Evolutionary conservation across 1,140 invertebrate genomes (phyloP).

Genomic region (Oryctes rhinoceros): DNA sequence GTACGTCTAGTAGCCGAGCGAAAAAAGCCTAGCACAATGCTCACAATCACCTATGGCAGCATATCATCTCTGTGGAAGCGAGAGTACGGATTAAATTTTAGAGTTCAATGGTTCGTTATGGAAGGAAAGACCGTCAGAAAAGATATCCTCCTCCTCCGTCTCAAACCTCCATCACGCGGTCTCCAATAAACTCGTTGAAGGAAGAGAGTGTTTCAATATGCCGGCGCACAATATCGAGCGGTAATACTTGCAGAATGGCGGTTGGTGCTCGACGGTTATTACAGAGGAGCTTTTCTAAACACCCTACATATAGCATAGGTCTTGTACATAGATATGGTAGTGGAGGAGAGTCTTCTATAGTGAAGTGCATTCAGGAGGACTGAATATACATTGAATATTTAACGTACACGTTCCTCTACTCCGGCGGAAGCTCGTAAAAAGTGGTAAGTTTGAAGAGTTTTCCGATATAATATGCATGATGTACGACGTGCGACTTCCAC

Average conservation of each 20-base stretch:
- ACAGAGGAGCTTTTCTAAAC: background rate
- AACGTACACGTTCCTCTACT: constrained; percentile 14
- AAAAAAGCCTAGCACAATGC: constrained; percentile 1
- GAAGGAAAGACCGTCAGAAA: background rate
- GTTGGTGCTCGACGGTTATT: background rate
- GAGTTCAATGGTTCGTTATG: constrained; percentile 29
- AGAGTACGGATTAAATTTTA: constrained; percentile 32
- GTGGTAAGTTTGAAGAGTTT: constrained; percentile 19
- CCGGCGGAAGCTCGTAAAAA: constrained; percentile 9
- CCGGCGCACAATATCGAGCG: background rate
- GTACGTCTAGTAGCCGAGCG: background rate
- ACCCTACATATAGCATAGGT: background rate
- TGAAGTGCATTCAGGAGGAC: constrained; percentile 1
- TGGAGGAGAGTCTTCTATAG: background rate
- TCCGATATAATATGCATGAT: constrained; percentile 23
- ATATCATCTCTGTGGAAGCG: background rate
- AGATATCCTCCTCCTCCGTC: background rate
- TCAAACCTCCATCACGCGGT: background rate
- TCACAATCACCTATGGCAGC: background rate
- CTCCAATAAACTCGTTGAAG: background rate
- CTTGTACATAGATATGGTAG: background rate
- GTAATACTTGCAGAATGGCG: background rate
- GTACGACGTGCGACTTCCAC: background rate
- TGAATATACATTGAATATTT: constrained; percentile 33
- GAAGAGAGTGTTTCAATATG: constrained; percentile 13